Evolutionary conservation across 2,888 invertebrate species (phyloP).

Genomic region (Phyllotreta striolata): DNA sequence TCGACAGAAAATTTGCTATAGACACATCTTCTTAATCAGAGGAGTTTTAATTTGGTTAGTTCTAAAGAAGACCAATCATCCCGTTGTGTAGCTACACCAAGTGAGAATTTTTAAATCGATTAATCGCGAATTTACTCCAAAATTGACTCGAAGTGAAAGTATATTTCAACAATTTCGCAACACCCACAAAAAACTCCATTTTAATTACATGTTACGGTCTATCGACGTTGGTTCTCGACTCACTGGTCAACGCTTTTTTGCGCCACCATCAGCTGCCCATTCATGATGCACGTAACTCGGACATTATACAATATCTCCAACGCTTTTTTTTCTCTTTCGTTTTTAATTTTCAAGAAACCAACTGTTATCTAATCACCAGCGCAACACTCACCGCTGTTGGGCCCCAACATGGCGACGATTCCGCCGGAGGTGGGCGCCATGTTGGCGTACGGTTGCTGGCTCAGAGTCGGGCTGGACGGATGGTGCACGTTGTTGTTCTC

Average conservation of each 20-base stretch:
- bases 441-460: slow-evolving; percentile 50
- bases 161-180: slow-evolving; percentile 22
- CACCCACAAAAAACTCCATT: slow-evolving; percentile 13
- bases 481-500: slow-evolving; percentile 49
- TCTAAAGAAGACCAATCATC: no score
- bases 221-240: slow-evolving; percentile 18
- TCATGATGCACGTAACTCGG: slow-evolving; percentile 30
- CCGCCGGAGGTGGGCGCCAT: slow-evolving; percentile 62
- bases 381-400: slow-evolving; percentile 59
- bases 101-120: neutral
- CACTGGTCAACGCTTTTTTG: slow-evolving; percentile 27
- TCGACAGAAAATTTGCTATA: slow-evolving; percentile 28
- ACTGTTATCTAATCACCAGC: slow-evolving; percentile 5
- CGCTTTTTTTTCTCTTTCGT: neutral
- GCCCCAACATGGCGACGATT: slow-evolving; percentile 62
- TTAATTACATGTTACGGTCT: slow-evolving; percentile 32
- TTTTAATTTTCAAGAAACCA: slow-evolving; percentile 21
- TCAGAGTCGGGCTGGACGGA: slow-evolving; percentile 40
- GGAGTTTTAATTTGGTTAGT: no score
- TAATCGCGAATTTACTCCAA: neutral
- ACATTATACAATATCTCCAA: slow-evolving; percentile 29
- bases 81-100: no score
- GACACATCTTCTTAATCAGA: no score
- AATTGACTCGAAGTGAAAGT: slow-evolving; percentile 19
- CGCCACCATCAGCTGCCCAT: slow-evolving; percentile 13